These are phyloP conservation scores for Euura lappo DNA, from an alignment of 1,140 invertebrate genomes.

Conservation along the genomic window DNA sequence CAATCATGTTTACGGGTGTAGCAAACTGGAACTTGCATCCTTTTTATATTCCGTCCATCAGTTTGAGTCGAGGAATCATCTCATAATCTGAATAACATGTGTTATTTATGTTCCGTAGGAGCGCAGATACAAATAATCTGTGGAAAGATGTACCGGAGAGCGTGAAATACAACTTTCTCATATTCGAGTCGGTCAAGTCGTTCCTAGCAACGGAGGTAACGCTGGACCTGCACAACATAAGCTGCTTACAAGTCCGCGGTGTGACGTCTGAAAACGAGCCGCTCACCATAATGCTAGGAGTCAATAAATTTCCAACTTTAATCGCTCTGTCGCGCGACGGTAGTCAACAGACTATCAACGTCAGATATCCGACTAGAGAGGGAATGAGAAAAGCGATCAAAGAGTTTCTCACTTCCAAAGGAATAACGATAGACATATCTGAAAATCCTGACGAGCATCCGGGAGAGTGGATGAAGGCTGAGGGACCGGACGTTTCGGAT, in stretches of 20 bases:
- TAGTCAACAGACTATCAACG: conserved; percentile 50
- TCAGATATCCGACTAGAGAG: conserved; percentile 54
- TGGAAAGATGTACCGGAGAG: conserved; percentile 56
- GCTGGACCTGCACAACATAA: conserved; percentile 66
- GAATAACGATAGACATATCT: conserved; percentile 37
- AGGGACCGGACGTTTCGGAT: conserved; percentile 36
- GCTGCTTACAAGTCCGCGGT: conserved; percentile 62
- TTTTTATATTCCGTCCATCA: too few species aligned
- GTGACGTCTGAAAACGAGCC: conserved; percentile 62
- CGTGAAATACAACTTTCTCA: conserved; percentile 62
- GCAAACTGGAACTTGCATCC: too few species aligned
- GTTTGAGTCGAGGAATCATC: too few species aligned
- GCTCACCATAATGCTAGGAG: conserved; percentile 54
- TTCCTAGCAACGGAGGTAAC: conserved; percentile 66
- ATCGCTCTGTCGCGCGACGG: conserved; percentile 55
- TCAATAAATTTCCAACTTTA: conserved; percentile 63
- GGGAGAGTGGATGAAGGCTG: conserved; percentile 39
- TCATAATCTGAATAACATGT: too few species aligned
- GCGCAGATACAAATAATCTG: conserved; percentile 47
- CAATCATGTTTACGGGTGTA: too few species aligned
- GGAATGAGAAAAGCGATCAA: conserved; percentile 50
- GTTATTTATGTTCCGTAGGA: conserved; percentile 34
- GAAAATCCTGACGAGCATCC: conserved; percentile 12
- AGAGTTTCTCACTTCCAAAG: conserved; percentile 57
- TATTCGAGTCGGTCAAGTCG: conserved; percentile 67